phyloP scores from a whole-genome alignment of 2,888 invertebrate species.

The Apamea crenata region DNA sequence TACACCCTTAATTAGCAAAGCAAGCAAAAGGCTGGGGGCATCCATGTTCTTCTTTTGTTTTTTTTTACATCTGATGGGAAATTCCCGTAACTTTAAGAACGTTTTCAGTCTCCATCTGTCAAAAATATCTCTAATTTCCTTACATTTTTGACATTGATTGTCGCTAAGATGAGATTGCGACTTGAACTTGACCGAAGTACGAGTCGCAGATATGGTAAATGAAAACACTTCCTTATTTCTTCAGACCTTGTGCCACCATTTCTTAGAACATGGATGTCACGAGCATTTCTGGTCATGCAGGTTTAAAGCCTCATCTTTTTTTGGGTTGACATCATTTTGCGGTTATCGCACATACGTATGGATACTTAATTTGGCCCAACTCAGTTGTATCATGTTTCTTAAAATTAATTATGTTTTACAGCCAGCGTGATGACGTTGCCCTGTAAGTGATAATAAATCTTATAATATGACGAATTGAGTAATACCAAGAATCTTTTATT shows the following conservation, averaged over 20 bases:
- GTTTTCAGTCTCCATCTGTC: too few species aligned
- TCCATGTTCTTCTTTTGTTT: too few species aligned
- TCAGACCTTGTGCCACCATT: constrained; percentile 28
- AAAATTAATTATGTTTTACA: constrained; percentile 53
- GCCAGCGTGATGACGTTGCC: not conserved
- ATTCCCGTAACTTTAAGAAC: too few species aligned
- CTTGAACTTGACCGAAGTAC: too few species aligned
- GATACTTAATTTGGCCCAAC: constrained; percentile 9
- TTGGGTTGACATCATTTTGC: constrained; percentile 51
- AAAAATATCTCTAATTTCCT: too few species aligned
- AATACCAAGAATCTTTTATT: not conserved
- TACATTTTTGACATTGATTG: too few species aligned
- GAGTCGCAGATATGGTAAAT: too few species aligned
- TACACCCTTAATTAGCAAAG: not conserved
- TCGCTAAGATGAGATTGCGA: too few species aligned
- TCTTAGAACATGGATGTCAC: constrained; percentile 43
- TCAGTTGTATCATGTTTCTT: constrained; percentile 40
- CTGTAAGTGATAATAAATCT: not conserved
- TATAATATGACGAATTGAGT: constrained; percentile 2
- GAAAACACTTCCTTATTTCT: constrained; percentile 54
- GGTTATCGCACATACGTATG: constrained; percentile 43
- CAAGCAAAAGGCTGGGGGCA: too few species aligned
- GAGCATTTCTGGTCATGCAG: constrained; percentile 12
- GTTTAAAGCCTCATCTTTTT: constrained; percentile 23
- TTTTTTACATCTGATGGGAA: too few species aligned